A percentile compares a stretch with the other conserved stretches of the same genome.
Conservation (phyloP, 1,140 invertebrate genomes). For the Medauroidea extradentata region DNA sequence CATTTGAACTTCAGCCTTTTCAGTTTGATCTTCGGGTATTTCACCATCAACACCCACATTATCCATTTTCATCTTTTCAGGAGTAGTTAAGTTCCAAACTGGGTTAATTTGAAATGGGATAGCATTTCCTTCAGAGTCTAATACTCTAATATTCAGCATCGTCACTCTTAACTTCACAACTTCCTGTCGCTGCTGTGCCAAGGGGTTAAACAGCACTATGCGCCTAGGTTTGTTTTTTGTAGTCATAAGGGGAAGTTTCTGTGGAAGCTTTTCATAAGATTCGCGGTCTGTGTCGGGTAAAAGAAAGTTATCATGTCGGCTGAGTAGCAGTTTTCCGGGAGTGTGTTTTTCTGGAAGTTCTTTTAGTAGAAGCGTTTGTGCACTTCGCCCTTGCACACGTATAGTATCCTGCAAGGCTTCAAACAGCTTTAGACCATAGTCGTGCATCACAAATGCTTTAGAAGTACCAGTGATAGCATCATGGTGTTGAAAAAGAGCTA, state of each 20-base stretch:
- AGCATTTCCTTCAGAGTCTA: slow-evolving; percentile 54
- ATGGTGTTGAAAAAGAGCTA: slow-evolving; percentile 93
- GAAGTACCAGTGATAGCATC: slow-evolving; percentile 95
- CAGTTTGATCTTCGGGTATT: background rate
- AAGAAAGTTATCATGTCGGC: slow-evolving; percentile 38
- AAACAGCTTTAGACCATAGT: slow-evolving; percentile 81
- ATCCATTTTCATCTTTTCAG: too few relatives aligned
- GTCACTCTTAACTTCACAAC: slow-evolving; percentile 67
- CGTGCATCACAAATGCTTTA: slow-evolving; percentile 82
- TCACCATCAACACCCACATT: too few relatives aligned
- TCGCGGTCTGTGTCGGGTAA: slow-evolving; percentile 78
- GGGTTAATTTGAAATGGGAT: slow-evolving; percentile 75
- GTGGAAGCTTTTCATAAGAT: slow-evolving; percentile 71
- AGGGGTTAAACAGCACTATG: slow-evolving; percentile 75
- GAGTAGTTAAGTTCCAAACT: slow-evolving; percentile 55
- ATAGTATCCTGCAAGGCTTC: slow-evolving; percentile 73
- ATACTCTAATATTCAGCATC: slow-evolving; percentile 64
- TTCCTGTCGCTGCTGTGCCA: slow-evolving; percentile 70
- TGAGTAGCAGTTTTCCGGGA: too few relatives aligned
- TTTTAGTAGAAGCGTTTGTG: slow-evolving; percentile 62
- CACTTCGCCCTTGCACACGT: slow-evolving; percentile 67
- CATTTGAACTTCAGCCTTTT: slow-evolving; percentile 43
- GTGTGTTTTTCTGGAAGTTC: slow-evolving; percentile 20
- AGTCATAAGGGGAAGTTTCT: slow-evolving; percentile 57
- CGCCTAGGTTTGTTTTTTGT: slow-evolving; percentile 49